Evolutionary conservation across 2,113 vertebrate species (phyloP), one percentile per base, ranked within the genome.

Genomic region (Platichthys flesus): DNA sequence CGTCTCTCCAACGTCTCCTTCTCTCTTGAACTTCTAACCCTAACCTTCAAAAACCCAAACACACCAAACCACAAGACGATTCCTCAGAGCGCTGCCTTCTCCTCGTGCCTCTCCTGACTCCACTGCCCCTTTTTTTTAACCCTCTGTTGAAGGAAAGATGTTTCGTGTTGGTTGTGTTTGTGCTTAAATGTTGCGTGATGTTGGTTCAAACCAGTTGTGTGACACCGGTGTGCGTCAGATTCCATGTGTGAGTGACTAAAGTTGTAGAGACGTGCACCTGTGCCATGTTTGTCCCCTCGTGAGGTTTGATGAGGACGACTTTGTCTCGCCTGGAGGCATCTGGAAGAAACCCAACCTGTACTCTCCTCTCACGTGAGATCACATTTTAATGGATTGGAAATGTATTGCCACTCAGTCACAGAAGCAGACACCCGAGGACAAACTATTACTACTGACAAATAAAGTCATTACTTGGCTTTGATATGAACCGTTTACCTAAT

Each of bases 211-310:
- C 47, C 58, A 75, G 15, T 75, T 71, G 55, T 68, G 75, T 69
- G 68, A 78, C 73, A 66, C 77, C 1, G n/a, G 26, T 40, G 76
- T 85, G 81, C 20, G 52, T 91, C 82, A 91, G 73, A 88, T 82
- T 67, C 26, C 65, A 70, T 76, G 63, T 80, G 75, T 59, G 60
- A 49, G 76, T 85, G 79, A 88, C 69, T 87, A 76, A 91, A 55
- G 62, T 16, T 74, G 68, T 71, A 40, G 66, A 65, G 54, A 77
- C 45, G 40, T 74, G 77, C 90, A 93, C 85, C 90, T 91, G 90
- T 63, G 59, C 42, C 58, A 51, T 51, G 23, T 71, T 61, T 72
- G 85, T 84, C 68, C 55, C 67, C 24, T 64, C 13, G 68, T 59
- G 77, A 24, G 42, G 67, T 78, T 54, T 42, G 37, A 15, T 63